Base-by-base conservation (phyloP, 2,113 vertebrate species). In the Asarcornis scutulata region DNA sequence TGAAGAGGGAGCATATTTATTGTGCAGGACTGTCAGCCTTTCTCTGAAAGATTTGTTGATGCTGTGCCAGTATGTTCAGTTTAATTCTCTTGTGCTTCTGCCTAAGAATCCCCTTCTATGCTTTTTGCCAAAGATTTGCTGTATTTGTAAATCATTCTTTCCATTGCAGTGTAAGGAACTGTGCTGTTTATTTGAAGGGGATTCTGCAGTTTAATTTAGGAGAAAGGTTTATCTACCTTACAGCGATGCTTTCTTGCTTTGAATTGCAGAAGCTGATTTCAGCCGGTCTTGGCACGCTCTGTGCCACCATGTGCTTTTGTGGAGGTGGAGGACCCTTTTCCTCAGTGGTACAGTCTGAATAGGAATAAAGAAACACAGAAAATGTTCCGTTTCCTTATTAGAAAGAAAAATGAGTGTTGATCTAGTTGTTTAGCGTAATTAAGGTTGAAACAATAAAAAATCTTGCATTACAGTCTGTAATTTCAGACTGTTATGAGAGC, bases 1-100 rank as follows among this genome's bases (percentile, higher is more conserved):
- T n/a, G 36, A 89, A 89, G 89, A 89, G 75, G 82, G 67, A 89
- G 87, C 94, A 96, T 89, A 96, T 96, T 96, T 95, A 95, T 95
- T 91, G 89, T 88, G 74, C 91, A 85, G 89, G 86, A 96, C 89
- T 92, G 91, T 91, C 95, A 83, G 92, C 59, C 60, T 86, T 94
- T 90, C 82, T 91, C 80, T 83, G 92, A 91, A 87, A 93, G 84
- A 96, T 90, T 73, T 89, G 85, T 83, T 94, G 93, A 72, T 94
- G 55, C 85, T 95, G 55, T 96, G 93, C 95, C 94, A 86, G 75
- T 31, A 38, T 34, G 55, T 74, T 96, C 63, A 67, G 46, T 83
- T 94, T 93, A 83, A 96, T 88, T 95, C 91, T 91, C 80, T 56
- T 38, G 64, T 88, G 78, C 88, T 91, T 88, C 91, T 89, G 62